Evolutionary conservation across 2,113 vertebrate species (phyloP), one percentile per base, ranked within the genome.

Genomic region (Nothocercus nigrocapillus): DNA sequence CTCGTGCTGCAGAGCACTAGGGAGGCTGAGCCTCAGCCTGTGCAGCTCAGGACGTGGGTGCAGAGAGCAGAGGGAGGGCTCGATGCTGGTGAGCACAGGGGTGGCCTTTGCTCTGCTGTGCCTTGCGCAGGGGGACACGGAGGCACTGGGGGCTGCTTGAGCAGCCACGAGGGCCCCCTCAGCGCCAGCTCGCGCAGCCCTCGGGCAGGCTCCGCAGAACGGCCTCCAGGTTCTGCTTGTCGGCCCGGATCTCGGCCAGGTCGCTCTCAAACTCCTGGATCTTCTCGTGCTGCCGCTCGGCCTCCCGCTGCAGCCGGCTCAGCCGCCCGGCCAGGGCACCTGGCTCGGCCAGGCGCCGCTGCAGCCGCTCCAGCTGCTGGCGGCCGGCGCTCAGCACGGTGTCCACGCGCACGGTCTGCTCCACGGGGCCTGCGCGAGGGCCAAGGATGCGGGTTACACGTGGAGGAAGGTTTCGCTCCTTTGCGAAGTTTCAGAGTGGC

Each of bases 141-240:
- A 54, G 44, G 88, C 28, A 45, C 5, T 0, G 22, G 36, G 49
- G n/a, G 22, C 30, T 14, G 19, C 20, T 30, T 11, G 22, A 21
- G 16, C 8, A 53, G 54, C 11, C 30, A 11, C 86, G 15, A 11
- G 20, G 4, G 6, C 19, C 49, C 25, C 32, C 20, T 97, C 96
- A 97, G 66, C 95, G 86, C 89, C 94, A 94, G 90, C 96, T 81
- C 0, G 97, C 97, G 88, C 99, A 99, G 86, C 97, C 96, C 91
- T 97, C 64, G 0, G 99, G 99, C 91, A 99, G 97, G 90, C 98
- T 99, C 44, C 82, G 96, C 85, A 98, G 96, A 64, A 99, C 99
- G 97, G 99, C 98, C 94, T 98, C 98, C 95, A 99, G 88, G 97
- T 99, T 99, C 95, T 95, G 92, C 94, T 98, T 98, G 97, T 99